These are phyloP conservation scores for Tipula helvola DNA, from an alignment of 2,888 invertebrate species.

Conservation along the genomic window DNA sequence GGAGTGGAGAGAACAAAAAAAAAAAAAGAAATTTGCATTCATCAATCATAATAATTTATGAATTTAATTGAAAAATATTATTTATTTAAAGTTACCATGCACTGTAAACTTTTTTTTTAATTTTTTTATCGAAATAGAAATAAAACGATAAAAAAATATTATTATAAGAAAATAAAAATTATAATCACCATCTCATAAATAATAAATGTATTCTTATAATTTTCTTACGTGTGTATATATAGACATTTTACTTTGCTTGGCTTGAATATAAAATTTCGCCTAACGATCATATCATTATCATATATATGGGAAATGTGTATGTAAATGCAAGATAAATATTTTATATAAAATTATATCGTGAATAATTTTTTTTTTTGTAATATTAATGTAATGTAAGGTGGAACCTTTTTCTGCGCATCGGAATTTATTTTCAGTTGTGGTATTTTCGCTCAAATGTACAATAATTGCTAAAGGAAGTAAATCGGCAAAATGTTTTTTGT, in stretches of 20 bases:
- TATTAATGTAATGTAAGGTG: background rate
- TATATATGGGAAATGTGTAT: background rate
- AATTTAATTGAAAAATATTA: background rate
- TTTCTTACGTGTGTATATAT: background rate
- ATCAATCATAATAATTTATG: slow-evolving; percentile 4
- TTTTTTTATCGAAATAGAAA: background rate
- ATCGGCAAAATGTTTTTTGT: too few relatives aligned
- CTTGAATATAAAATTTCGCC: background rate
- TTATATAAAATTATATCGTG: background rate
- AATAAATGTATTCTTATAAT: background rate
- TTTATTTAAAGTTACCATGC: background rate
- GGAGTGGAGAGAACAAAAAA: background rate
- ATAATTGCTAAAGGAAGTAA: too few relatives aligned
- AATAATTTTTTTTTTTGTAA: background rate
- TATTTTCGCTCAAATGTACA: background rate
- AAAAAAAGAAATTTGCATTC: background rate
- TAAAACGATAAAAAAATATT: background rate
- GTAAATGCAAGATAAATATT: background rate
- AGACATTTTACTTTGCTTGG: background rate
- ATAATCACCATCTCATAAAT: slow-evolving; percentile 4
- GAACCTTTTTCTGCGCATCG: too few relatives aligned
- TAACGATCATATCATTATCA: background rate
- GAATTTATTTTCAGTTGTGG: background rate
- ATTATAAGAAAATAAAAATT: background rate
- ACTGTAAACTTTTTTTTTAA: background rate